Evolutionary conservation across 2,113 vertebrate species (phyloP), one percentile per base, ranked within the genome.

Genomic region (Pterocles burchelli): DNA sequence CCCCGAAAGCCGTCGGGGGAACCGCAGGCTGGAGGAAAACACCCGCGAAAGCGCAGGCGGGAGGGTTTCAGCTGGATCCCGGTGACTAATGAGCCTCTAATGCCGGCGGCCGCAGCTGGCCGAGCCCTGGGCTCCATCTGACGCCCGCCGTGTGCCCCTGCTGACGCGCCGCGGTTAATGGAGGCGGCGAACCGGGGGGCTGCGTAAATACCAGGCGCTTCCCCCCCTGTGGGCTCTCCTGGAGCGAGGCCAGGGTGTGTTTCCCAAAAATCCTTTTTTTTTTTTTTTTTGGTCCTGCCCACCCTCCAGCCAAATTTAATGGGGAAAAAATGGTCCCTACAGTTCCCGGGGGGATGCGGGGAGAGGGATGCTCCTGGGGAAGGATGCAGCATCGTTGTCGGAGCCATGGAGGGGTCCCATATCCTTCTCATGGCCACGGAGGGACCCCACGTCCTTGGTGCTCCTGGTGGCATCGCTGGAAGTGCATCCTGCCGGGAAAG

Each of bases 1-100:
- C 41, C 76, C 72, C 3, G 20, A 54, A 76, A 72, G 5, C 3
- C 49, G 10, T 13, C 0, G 12, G 67, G 79, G 22, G 4, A 1
- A 85, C 51, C 9, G 43, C 62, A 29, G 84, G 34, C 79, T 77
- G 2, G 4, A 76, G 58, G 90, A 84, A 93, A 96, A 88, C 67
- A 86, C 25, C 87, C 20, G 9, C 0, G 0, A 71, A 33, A 46
- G 43, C 5, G 29, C 51, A 41, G 52, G 81, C 20, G 1, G 83
- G 66, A 66, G 87, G 33, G 0, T 7, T 76, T 20, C 19, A 87
- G 88, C 91, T 54, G 3, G 61, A 15, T 62, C 57, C 45, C 10
- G 0, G 72, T 89, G 92, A 58, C 96, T 94, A 96, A 96, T 95
- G 90, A 96, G 85, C 54, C 94, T 74, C 80, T 94, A 84, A 94